Percentiles rank a stretch among this genome's conserved stretches.
phyloP scores from a whole-genome alignment of 2,888 invertebrate species.

The Lochmaea capreae region DNA sequence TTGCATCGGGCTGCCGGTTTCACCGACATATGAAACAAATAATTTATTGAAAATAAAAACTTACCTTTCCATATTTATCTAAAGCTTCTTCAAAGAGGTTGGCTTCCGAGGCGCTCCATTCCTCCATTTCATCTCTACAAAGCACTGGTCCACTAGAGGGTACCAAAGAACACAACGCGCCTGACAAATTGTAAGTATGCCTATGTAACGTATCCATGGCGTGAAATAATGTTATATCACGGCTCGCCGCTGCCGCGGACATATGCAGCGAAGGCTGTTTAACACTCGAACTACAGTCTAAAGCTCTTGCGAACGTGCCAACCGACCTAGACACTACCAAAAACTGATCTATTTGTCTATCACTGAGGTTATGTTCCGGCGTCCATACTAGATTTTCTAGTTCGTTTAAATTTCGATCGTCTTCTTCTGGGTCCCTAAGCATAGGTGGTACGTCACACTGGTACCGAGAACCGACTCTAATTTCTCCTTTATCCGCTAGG shows the following conservation, averaged over 20 bases:
- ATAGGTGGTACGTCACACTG: slow-evolving; percentile 93
- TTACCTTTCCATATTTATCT: slow-evolving; percentile 91
- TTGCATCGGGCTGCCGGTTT: no score
- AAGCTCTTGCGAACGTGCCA: slow-evolving; percentile 99
- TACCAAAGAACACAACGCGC: slow-evolving; percentile 91
- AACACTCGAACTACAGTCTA: slow-evolving; percentile 98
- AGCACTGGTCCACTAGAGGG: slow-evolving; percentile 96
- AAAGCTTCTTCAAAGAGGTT: slow-evolving; percentile 99
- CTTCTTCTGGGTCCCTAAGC: slow-evolving; percentile 76
- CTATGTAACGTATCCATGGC: slow-evolving; percentile 96
- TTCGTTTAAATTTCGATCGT: slow-evolving; percentile 65
- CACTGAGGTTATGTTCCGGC: slow-evolving; percentile 89
- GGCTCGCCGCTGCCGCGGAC: slow-evolving; percentile 98
- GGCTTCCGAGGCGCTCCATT: slow-evolving; percentile 99
- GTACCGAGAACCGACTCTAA: slow-evolving; percentile 73
- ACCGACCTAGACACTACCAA: slow-evolving; percentile 94
- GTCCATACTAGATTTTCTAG: slow-evolving; percentile 96
- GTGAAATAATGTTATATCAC: slow-evolving; percentile 98
- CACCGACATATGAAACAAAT: no score
- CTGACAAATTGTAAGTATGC: slow-evolving; percentile 90
- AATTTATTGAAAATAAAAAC: not conserved
- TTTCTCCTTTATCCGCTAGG: slow-evolving; percentile 93
- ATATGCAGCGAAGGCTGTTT: slow-evolving; percentile 99
- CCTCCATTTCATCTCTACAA: slow-evolving; percentile 99
- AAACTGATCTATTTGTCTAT: slow-evolving; percentile 99